phyloP scores from a whole-genome alignment of 2,888 invertebrate genomes.

The Caenorhabditis japonica region DNA sequence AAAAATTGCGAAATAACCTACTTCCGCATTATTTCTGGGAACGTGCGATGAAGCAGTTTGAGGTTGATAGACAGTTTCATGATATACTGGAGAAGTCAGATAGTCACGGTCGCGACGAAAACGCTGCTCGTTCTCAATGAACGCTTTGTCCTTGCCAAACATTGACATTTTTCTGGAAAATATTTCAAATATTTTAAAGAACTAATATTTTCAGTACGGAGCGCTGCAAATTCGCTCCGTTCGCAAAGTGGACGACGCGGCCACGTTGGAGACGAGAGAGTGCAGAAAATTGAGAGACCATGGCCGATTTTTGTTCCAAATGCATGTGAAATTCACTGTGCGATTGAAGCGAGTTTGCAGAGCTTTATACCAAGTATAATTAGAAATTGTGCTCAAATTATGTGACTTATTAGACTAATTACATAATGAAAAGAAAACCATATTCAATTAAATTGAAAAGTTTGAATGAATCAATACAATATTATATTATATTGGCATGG shows the following conservation, averaged over 20 bases:
- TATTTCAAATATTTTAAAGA: not conserved
- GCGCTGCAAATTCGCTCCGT: no score
- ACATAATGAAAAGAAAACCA: slow-evolving; percentile 29
- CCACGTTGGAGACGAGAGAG: no score
- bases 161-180: slow-evolving; percentile 35
- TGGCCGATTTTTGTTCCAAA: no score
- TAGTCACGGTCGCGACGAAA: slow-evolving; percentile 42
- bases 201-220: no score
- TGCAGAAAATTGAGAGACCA: no score
- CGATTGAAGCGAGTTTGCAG: no score
- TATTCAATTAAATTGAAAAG: no score
- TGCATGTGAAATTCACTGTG: no score
- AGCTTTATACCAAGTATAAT: slow-evolving; percentile 8
- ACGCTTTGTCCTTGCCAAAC: slow-evolving; percentile 47
- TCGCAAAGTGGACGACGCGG: no score
- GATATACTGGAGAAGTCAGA: slow-evolving; percentile 19
- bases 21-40: slow-evolving; percentile 13
- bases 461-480: no score
- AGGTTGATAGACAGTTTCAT: slow-evolving; percentile 22
- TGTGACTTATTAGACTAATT: slow-evolving; percentile 6
- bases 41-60: not conserved
- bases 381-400: no score
- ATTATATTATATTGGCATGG: slow-evolving; percentile 31
- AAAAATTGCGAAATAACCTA: not conserved
- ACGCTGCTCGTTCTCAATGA: slow-evolving; percentile 34